Evolutionary conservation across 1,140 invertebrate species (phyloP), one percentile per base, ranked within the genome.

Genomic region (Metopolophium dirhodum): DNA sequence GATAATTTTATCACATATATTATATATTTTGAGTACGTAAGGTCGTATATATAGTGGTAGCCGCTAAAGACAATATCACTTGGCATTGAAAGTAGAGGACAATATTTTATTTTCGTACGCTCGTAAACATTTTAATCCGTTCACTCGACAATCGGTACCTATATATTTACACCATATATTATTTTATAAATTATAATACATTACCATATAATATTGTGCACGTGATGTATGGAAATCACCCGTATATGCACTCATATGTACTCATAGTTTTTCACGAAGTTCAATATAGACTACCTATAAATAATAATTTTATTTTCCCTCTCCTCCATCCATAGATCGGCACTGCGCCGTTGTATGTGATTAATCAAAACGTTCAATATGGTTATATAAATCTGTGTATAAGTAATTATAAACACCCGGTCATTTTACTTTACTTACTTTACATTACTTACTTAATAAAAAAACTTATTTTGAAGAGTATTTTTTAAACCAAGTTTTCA

Each of bases 21-120:
- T 9, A 77, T n/a, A 61, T 57, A 90, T 90, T 41, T 57, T 0
- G 35, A 22, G 20, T 9, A 90, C 23, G 51, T 37, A 90, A 90
- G 88, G 88, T 90, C 88, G 23, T 22, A 30, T 51, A 20, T 88
- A 30, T 30, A 37, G 14, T 87, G 35, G 47, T 4, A 14, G 22
- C 7, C n/a, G 45, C 20, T 88, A 35, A 90, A 41, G 9, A 61
- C 51, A 41, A 90, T 30, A 90, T 30, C 22, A n/a, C 57, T 57
- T 35, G 51, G n/a, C 88, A 90, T 90, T 90, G 88, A 54, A 51
- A 51, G 87, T 35, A 49, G 47, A 87, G 87, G 87, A 89, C 47
- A 89, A 89, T 54, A 54, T 49, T 87, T 37, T 57, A 89, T 89
- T 89, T 54, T 54, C 9, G 49, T 89, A 57, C 47, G 30, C 22